A percentile compares a stretch with the other conserved stretches of the same genome.
Evolutionary conservation across 2,797 vertebrate genomes (phyloP).

Genomic region (Cossypha heuglini): DNA sequence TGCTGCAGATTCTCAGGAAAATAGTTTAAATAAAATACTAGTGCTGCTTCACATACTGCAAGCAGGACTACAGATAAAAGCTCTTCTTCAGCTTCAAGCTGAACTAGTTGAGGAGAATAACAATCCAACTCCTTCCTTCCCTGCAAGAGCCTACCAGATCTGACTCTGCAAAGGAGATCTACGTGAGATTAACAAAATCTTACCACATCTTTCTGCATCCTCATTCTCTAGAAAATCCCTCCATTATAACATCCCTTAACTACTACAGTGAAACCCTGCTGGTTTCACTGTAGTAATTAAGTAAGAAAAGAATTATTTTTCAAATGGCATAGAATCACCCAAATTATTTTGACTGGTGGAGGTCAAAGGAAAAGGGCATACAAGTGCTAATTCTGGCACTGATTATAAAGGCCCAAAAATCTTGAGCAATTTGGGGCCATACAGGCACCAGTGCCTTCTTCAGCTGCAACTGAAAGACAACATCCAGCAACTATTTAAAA

Average conservation of each 20-base stretch:
- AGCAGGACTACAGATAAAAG: neutral
- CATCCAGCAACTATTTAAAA: neutral
- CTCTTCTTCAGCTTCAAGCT: neutral
- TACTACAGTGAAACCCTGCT: neutral
- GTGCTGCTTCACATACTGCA: neutral
- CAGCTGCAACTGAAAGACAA: neutral
- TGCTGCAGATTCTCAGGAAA: neutral
- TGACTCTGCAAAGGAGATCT: neutral
- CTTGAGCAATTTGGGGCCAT: rapidly evolving
- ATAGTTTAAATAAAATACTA: neutral
- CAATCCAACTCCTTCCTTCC: neutral
- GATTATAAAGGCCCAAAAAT: neutral
- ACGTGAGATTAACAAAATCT: neutral
- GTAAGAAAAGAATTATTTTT: neutral
- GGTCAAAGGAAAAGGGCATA: neutral
- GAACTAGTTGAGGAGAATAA: neutral
- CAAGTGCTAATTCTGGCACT: neutral
- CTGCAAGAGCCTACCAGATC: neutral
- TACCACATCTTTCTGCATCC: neutral
- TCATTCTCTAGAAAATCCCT: neutral
- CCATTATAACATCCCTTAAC: neutral
- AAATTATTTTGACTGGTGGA: neutral
- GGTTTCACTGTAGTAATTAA: neutral
- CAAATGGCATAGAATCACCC: neutral
- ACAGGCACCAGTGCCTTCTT: neutral